Percentiles rank a stretch among this genome's conserved stretches.
Evolutionary conservation across 2,888 invertebrate species (phyloP).

Genomic region (Parelbella ahira): DNA sequence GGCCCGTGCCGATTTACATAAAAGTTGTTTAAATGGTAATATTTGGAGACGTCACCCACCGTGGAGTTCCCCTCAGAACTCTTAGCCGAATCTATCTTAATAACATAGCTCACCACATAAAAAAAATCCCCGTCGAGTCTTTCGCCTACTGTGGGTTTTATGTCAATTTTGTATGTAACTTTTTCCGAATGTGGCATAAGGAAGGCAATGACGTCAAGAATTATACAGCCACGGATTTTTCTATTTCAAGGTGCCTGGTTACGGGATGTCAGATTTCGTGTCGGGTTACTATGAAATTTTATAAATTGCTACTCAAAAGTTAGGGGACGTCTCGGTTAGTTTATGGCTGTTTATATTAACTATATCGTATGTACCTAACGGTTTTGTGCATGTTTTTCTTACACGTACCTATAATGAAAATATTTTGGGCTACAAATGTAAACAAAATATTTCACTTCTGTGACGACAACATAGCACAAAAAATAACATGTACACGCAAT

Average conservation of each 20-base stretch:
- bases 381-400: too few species aligned
- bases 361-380: too few species aligned
- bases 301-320: slow-evolving; percentile 22
- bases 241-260: slow-evolving; percentile 50
- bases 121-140: neutral
- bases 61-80: slow-evolving; percentile 51
- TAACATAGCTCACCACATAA: slow-evolving; percentile 33
- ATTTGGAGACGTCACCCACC: slow-evolving; percentile 75
- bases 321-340: slow-evolving; percentile 1
- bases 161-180: slow-evolving; percentile 1
- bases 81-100: slow-evolving; percentile 52
- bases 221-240: slow-evolving; percentile 43
- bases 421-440: too few species aligned
- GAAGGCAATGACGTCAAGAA: slow-evolving; percentile 35
- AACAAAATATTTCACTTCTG: too few species aligned
- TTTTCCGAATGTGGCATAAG: slow-evolving; percentile 35
- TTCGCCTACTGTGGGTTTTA: slow-evolving; percentile 28
- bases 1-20: slow-evolving; percentile 71
- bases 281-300: slow-evolving; percentile 23
- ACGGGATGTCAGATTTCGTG: slow-evolving; percentile 34
- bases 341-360: slow-evolving; percentile 2
- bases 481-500: too few species aligned
- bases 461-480: too few species aligned
- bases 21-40: slow-evolving; percentile 81
- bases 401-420: too few species aligned